Evolutionary conservation across 2,888 invertebrate species (phyloP), one percentile per base, ranked within the genome.

Genomic region (Alloplasta piceator): DNA sequence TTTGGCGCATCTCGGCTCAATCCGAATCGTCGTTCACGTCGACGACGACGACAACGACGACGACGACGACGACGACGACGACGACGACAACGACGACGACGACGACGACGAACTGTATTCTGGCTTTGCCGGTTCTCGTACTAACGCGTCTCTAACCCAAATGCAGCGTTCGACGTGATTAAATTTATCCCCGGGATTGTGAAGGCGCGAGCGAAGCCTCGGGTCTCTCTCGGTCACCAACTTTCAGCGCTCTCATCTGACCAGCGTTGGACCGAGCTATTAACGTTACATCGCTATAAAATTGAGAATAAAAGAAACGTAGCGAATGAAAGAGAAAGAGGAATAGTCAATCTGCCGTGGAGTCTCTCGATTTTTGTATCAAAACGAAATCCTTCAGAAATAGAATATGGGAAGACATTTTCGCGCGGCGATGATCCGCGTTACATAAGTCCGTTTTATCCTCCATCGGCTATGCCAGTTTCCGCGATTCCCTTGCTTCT

Each of bases 71-170:
- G 60, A 66, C 63, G 67, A 52, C 56, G 12, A 10, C 50, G 50
- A 38, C 68, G 72, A 26, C 61, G 60, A 71, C 66, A 50, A 66
- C 63, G 67, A 52, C 56, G 14, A n/a, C 52, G 52, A 39, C 68
- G 72, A 26, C 61, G 60, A 71, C 67, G 64, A 73, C 64, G 48
- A 66, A 73, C 58, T 73, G 75, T 46, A 73, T 26, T 26, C 75
- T 48, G 61, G 82, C 70, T 77, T 83, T 74, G 77, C 81, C 74
- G 77, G 68, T 64, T 78, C 68, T 82, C 63, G 60, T 60, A 79
- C 87, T 85, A 80, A 88, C 85, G 85, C 83, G 46, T 85, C 83
- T 85, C 85, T 87, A 89, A 87, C 86, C 83, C 87, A 84, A 89
- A 87, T 87, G 82, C 85, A 85, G 85, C 83, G 77, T 81, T 82